Evolutionary conservation across 2,113 vertebrate genomes (phyloP).

Genomic region (Xyrauchen texanus): DNA sequence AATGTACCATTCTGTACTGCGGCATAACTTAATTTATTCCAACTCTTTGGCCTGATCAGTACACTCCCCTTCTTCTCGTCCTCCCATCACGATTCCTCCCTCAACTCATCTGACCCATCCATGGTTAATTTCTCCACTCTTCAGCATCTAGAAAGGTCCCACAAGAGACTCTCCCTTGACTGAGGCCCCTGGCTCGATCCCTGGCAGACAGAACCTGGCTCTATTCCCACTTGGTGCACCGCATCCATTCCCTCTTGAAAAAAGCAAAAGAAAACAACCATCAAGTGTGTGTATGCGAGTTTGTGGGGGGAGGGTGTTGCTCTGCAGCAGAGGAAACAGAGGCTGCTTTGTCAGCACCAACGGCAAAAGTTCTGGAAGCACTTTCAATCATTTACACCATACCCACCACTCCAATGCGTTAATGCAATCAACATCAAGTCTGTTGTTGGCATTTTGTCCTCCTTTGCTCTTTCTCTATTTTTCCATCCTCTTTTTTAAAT

Average conservation of each 20-base stretch:
- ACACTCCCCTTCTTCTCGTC: constrained; percentile 68
- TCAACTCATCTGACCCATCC: constrained; percentile 87
- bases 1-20: constrained; percentile 86
- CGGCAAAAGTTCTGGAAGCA: constrained; percentile 85
- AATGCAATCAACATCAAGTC: constrained; percentile 86
- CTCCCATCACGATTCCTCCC: constrained; percentile 49
- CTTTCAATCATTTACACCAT: constrained; percentile 88
- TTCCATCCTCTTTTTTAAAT: constrained; percentile 48
- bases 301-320: constrained; percentile 25
- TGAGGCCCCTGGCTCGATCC: constrained; percentile 69
- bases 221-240: constrained; percentile 85
- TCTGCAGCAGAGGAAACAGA: constrained; percentile 83
- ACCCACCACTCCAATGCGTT: constrained; percentile 86
- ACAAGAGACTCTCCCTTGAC: constrained; percentile 62
- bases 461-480: constrained; percentile 10
- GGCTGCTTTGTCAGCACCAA: constrained; percentile 89
- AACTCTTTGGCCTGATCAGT: constrained; percentile 87
- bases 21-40: constrained; percentile 88
- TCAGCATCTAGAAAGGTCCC: constrained; percentile 78
- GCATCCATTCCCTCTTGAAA: constrained; percentile 81
- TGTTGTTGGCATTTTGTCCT: constrained; percentile 76
- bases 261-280: constrained; percentile 78
- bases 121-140: constrained; percentile 89
- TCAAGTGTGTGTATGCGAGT: constrained; percentile 65
- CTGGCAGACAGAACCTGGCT: constrained; percentile 85